phyloP scores from a whole-genome alignment of 2,888 invertebrate species.

The Cosmia trapezina region DNA sequence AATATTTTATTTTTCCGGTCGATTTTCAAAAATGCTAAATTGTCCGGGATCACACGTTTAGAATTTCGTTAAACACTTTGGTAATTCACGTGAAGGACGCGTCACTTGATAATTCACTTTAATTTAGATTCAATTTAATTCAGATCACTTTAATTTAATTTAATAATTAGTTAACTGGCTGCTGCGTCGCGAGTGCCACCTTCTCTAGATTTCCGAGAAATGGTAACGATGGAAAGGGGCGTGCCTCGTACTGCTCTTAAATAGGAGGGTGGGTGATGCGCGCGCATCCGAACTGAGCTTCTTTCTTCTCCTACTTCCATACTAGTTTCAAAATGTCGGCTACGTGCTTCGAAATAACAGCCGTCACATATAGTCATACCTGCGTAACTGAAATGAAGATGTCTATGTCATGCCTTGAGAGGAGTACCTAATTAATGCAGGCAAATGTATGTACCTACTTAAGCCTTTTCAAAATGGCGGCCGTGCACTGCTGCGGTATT shows the following conservation, averaged over 20 bases:
- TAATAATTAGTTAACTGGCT: neutral
- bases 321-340: constrained; percentile 18
- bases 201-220: constrained; percentile 37
- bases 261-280: constrained; percentile 17
- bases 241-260: neutral
- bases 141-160: neutral
- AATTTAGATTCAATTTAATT: too few relatives aligned
- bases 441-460: neutral
- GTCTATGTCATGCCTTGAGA: neutral
- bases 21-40: neutral
- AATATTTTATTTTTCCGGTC: neutral
- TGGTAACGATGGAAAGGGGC: constrained; percentile 35
- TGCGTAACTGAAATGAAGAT: neutral
- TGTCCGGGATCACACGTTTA: neutral
- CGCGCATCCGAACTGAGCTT: constrained; percentile 33
- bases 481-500: neutral
- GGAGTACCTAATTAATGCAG: neutral
- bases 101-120: constrained; percentile 1
- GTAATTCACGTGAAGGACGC: neutral
- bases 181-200: constrained; percentile 5
- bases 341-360: neutral
- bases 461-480: constrained; percentile 39
- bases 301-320: neutral
- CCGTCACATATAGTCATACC: neutral
- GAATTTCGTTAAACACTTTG: neutral